phyloP scores from a whole-genome alignment of 2,888 invertebrate species.

The Caenorhabditis virilis region DNA sequence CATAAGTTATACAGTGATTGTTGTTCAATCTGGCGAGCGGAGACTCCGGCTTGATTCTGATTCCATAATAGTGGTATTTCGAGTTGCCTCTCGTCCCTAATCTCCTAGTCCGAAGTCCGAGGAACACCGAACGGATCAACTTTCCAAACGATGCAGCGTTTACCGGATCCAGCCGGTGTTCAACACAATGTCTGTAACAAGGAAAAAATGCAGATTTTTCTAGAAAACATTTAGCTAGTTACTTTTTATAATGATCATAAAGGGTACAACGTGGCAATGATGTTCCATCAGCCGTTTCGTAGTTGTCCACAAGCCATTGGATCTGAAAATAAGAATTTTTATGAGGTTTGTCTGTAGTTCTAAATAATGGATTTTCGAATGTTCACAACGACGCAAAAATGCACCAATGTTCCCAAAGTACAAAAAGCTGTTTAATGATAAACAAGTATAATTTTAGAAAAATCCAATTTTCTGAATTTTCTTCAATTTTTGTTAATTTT shows the following conservation, averaged over 20 bases:
- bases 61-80: constrained; percentile 97
- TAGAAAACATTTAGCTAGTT: constrained; percentile 2
- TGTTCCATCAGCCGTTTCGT: constrained; percentile 94
- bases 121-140: constrained; percentile 94
- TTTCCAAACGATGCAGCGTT: constrained; percentile 99
- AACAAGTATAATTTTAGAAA: too few species aligned
- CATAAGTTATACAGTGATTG: neutral
- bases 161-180: constrained; percentile 91
- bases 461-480: too few species aligned
- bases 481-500: too few species aligned
- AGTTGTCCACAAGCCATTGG: constrained; percentile 95
- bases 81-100: constrained; percentile 80
- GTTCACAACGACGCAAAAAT: too few species aligned
- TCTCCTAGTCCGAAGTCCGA: constrained; percentile 89
- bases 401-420: too few species aligned
- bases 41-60: constrained; percentile 73
- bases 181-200: constrained; percentile 77
- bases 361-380: too few species aligned
- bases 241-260: constrained; percentile 87
- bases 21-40: constrained; percentile 5
- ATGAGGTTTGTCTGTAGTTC: too few species aligned
- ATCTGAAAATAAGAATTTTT: constrained; percentile 74
- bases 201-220: neutral
- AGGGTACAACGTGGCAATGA: constrained; percentile 90
- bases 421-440: too few species aligned